phyloP scores from a whole-genome alignment of 2,888 invertebrate genomes.

The Arctia plantaginis region DNA sequence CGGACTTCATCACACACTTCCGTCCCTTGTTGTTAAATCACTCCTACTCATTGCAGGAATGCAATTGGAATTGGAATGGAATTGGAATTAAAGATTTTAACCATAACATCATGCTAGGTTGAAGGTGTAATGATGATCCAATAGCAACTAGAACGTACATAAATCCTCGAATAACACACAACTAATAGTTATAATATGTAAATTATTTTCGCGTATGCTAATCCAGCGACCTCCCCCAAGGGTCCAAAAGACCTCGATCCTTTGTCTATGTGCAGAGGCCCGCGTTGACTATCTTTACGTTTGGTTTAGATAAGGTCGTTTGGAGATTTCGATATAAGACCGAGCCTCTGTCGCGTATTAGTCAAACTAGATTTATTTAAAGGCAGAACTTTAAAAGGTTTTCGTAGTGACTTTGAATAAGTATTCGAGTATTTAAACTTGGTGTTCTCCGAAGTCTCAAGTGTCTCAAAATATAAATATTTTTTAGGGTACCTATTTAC shows the following conservation, averaged over 20 bases:
- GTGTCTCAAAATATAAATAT: not conserved
- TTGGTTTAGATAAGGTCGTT: conserved; percentile 18
- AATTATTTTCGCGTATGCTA: conserved; percentile 24
- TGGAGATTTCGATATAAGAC: conserved; percentile 2
- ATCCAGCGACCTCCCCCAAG: conserved; percentile 34
- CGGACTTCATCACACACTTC: not conserved
- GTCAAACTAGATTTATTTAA: conserved; percentile 10
- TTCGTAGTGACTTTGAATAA: not conserved
- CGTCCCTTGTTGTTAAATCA: not conserved
- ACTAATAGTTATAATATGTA: conserved; percentile 26
- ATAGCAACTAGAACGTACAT: not conserved
- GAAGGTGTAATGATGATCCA: not conserved
- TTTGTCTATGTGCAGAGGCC: conserved; percentile 39
- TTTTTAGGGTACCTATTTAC: no score
- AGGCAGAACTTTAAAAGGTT: not conserved
- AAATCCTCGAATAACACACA: not conserved
- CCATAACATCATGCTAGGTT: not conserved
- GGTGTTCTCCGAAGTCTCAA: not conserved
- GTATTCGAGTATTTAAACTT: not conserved
- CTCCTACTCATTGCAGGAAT: not conserved
- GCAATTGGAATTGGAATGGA: no score
- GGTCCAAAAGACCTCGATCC: conserved; percentile 40
- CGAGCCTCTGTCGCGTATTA: not conserved
- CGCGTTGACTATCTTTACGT: conserved; percentile 40
- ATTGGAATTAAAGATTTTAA: not conserved